A percentile compares a stretch with the other conserved stretches of the same genome.
phyloP scores from a whole-genome alignment of 1,140 invertebrate genomes.

The Homarus americanus region DNA sequence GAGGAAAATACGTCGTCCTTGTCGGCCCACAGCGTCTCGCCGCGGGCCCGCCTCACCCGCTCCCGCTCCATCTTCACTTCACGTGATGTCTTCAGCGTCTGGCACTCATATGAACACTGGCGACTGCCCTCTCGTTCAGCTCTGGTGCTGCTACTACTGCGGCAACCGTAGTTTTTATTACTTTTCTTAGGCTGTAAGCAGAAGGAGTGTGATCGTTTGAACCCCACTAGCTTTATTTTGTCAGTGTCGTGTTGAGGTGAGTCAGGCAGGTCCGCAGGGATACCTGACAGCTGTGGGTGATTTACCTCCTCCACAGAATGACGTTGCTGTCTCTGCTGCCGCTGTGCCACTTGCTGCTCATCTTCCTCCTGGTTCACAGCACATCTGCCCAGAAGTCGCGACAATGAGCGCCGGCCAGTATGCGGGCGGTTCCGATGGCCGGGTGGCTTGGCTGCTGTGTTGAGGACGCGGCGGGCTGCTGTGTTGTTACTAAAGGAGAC shows the following conservation, averaged over 20 bases:
- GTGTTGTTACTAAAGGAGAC: slow-evolving; percentile 62
- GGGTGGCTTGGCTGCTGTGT: slow-evolving; percentile 11
- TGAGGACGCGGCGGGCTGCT: neutral
- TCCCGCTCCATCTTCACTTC: slow-evolving; percentile 75
- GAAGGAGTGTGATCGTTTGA: slow-evolving; percentile 63
- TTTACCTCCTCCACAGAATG: neutral
- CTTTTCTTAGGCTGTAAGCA: slow-evolving; percentile 22
- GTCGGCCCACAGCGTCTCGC: slow-evolving; percentile 61
- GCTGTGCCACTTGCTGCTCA: neutral
- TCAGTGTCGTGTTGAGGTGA: slow-evolving; percentile 35
- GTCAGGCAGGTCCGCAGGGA: slow-evolving; percentile 33
- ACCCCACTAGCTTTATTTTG: slow-evolving; percentile 53
- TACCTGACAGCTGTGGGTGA: neutral
- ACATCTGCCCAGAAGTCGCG: slow-evolving; percentile 54
- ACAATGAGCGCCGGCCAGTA: slow-evolving; percentile 45
- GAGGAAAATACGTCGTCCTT: slow-evolving; percentile 52
- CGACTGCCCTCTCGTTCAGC: neutral
- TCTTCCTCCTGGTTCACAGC: slow-evolving; percentile 60
- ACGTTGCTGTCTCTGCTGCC: neutral
- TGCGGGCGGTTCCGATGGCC: neutral
- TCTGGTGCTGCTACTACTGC: slow-evolving; percentile 48
- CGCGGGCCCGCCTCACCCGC: slow-evolving; percentile 64
- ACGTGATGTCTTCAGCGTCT: slow-evolving; percentile 73
- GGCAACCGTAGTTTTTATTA: neutral
- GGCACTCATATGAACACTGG: slow-evolving; percentile 42